Base-by-base conservation (phyloP, 2,113 vertebrate species). In the Daboia siamensis region DNA sequence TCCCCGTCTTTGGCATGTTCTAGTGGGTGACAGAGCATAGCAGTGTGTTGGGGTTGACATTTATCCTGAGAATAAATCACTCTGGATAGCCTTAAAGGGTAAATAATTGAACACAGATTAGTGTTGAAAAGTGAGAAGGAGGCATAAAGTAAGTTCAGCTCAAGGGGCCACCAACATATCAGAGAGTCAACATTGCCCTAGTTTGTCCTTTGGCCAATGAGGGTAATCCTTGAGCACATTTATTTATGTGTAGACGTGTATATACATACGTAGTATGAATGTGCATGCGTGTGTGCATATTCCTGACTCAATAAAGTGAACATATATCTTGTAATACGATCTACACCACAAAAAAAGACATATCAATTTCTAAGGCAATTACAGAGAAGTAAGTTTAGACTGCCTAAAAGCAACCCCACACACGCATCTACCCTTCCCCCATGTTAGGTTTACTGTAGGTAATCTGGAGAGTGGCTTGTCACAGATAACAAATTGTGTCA, bases 61-160 rank as follows among this genome's bases (percentile, higher is more conserved):
- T 96, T 96, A 96, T 95, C 88, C 95, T 94, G 90, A 95, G 97
- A 97, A 95, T 96, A 96, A 97, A 97, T 97, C 93, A 95, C 91
- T 96, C 96, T 96, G 87, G 95, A 96, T 91, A 95, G 90, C 33
- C 88, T 39, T 90, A 57, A 96, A 96, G 96, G 94, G 93, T 95
- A 95, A 97, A 96, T 96, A 95, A 96, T 94, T 97, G 97, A 94
- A 94, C 94, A 96, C 91, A 93, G 90, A 92, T 97, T 96, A 95
- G 92, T 91, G 93, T 92, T 97, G 96, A 97, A 91, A 96, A 92
- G 74, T 57, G 91, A 94, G 94, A 94, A 94, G 88, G 26, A 46
- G 0, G 93, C 92, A 64, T n/a, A 90, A 91, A 59, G 39, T 64
- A 84, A 88, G 88, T 51, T 59, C 44, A 26, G 92, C 91, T 80